Base-by-base conservation (phyloP, 92 coral and sea anemone species). In the Anthopleura xanthogrammica region DNA sequence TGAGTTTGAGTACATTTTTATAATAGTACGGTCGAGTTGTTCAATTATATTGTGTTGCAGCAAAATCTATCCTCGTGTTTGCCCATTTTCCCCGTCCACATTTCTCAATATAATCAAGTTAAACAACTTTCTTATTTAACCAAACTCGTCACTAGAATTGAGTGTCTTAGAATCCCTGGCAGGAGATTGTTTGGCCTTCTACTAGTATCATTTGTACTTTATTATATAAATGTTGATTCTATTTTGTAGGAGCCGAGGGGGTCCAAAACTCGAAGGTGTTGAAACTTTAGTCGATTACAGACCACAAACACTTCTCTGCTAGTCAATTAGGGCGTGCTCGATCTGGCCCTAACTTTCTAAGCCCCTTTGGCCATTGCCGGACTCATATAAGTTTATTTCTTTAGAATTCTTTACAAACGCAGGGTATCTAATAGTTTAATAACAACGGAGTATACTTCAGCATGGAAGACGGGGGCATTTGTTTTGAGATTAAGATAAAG, bases 401-500 rank as follows among this genome's bases (percentile, higher is more conserved):
- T 65, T 80, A 42, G 19, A 14, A 8, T 23, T 7, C 52, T 79
- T 60, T 23, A n/a, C 70, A 78, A n/a, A 41, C 24, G 23, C 54
- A 43, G 54, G 20, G 3, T 41, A 46, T 76, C 41, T 41, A 56
- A 50, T 68, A 36, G 56, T 77, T 57, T 57, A 64, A 81, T 81
- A 68, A 81, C 74, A 43, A 81, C 84, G 84, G 23, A 39, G 24
- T 72, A 20, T 14, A 24, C 60, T 66, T 46, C 77, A 68, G 10
- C 24, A 58, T 41, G 77, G 60, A 81, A 71, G 84, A 81, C 48
- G 77, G 84, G 36, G 48, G 36, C 77, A 70, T 81, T 81, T 71
- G 77, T 70, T 52, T 71, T 68, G 77, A 85, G 88, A 85, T 85
- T 85, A 85, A 55, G 60, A 43, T 75, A 85, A 85, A 85, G 81